Base-by-base conservation (phyloP, 2,113 vertebrate genomes). In the Hydrochoerus hydrochaeris region DNA sequence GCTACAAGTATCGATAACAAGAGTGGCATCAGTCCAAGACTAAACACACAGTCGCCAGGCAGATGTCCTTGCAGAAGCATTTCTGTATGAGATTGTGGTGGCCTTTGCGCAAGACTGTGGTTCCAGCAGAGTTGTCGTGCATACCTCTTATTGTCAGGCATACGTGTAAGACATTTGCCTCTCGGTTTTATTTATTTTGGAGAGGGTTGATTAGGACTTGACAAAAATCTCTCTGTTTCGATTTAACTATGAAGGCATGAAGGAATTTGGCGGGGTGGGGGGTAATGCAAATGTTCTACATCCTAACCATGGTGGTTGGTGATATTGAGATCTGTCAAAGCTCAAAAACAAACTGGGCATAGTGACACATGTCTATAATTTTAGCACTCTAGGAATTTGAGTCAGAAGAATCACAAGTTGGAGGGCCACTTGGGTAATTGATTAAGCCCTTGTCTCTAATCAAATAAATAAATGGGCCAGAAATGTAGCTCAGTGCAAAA, bases 31-130 rank as follows among this genome's bases (percentile, higher is more conserved):
- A 14, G 41, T 84, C 65, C 65, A 84, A 84, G 86, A 44, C 46
- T 83, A 75, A 94, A 94, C 46, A 89, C 78, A 75, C 44, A 94
- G 67, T 94, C 38, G 54, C 54, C 26, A 46, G 86, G 78, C 58
- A 58, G 78, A 62, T 19, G 20, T 38, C 86, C 65, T 75, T 26
- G 35, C 8, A 30, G 41, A 69, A 41, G 35, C 12, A 8, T 63
- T 89, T 52, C 77, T 84, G 67, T 44, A 44, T 20, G 41, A 73
- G 13, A 78, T 35, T 73, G n/a, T 20, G 9, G 52, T 60, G 69
- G 86, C 52, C 86, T 58, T 71, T 32, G 52, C 32, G 10, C 38
- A 77, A 77, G 69, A 30, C 32, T 60, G 67, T 65, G 86, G 78
- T 75, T 84, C n/a, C 28, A 35, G 57, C 28, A 63, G 44, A 52